Evolutionary conservation across 2,113 vertebrate species (phyloP), one percentile per base, ranked within the genome.

Genomic region (Herpetotheres cachinnans): DNA sequence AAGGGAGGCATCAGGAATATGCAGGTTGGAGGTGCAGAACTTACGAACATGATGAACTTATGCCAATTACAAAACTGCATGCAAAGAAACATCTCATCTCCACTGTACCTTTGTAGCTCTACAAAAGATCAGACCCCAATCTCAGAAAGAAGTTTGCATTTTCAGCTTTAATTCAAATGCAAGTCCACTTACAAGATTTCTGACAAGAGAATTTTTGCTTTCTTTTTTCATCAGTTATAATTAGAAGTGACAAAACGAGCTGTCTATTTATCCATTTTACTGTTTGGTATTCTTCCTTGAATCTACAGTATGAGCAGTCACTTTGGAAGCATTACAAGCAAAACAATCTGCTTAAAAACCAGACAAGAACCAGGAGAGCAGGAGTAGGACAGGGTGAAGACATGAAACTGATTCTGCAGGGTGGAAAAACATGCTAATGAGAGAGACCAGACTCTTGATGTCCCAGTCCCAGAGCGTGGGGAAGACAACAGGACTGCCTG

Each of bases 311-410:
- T 82, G 89, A 96, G 89, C 91, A 95, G 81, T 82, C 91, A 87
- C 62, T 96, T 86, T 93, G 93, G 95, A 97, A 89, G 46, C 89
- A 40, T 63, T 79, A 96, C 93, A 96, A 97, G 62, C 83, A 93
- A 91, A 97, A 97, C 88, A 96, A 93, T 97, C 94, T 97, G 94
- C 70, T 91, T 93, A 80, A 93, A 94, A 89, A 76, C 16, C 44
- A 95, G 81, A 82, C 42, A 91, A 95, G 74, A 95, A 84, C 36
- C 83, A 95, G 70, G 77, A 94, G 36, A 85, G 56, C 69, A 81
- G 30, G 55, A 89, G 36, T 4, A 84, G 25, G 77, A 95, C 67
- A 79, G 34, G 59, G 92, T 86, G 76, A 95, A 91, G 74, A 95
- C 34, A 72, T 24, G 59, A 85, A 85, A 84, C 22, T 67, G 49